Base-by-base conservation (phyloP, 1,140 invertebrate species). In the Halesus radiatus region DNA sequence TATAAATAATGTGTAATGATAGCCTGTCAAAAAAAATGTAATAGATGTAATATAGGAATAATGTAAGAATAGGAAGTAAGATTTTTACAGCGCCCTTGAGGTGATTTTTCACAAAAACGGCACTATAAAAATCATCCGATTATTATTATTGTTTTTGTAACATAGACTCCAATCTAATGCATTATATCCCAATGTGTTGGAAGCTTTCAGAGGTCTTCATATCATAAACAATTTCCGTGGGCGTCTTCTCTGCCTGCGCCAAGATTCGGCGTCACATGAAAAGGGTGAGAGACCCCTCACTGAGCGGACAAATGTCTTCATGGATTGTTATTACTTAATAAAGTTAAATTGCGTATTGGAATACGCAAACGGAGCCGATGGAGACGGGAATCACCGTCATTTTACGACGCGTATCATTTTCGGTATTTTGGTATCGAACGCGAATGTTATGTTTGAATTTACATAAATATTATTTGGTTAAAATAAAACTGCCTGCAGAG, bases 171-270 rank as follows among this genome's bases (percentile, higher is more conserved):
- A 45, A 45, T 45, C 37, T 45, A 8, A 13, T 13, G 37, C 37
- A 7, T 45, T 45, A 45, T 45, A 45, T 45, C 1, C 37, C 37
- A 13, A 45, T 45, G 37, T 10, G 13, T 4, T 26, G 26, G 16
- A 16, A 16, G 62, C 29, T 26, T 66, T 26, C 62, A 66, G 37
- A 23, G 37, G 1, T 74, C 22, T 32, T 23, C 37, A 75, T 58
- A 56, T 37, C 53, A n/a, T 75, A 56, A 75, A 75, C 53, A 75
- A 58, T 75, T 75, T 75, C 52, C 10, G 72, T 56, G 72, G 72
- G 72, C 53, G 72, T 56, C 4, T 75, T 75, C 22, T n/a, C 53
- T 15, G 50, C 45, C 50, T 16, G 37, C 20, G 26, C 45, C 68
- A 53, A 22, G 16, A 66, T 32, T 66, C 10, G 64, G 68, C 68